Percentiles rank a stretch among this genome's conserved stretches.
Conservation (phyloP, 2,888 invertebrate species). For the Nebria salina region DNA sequence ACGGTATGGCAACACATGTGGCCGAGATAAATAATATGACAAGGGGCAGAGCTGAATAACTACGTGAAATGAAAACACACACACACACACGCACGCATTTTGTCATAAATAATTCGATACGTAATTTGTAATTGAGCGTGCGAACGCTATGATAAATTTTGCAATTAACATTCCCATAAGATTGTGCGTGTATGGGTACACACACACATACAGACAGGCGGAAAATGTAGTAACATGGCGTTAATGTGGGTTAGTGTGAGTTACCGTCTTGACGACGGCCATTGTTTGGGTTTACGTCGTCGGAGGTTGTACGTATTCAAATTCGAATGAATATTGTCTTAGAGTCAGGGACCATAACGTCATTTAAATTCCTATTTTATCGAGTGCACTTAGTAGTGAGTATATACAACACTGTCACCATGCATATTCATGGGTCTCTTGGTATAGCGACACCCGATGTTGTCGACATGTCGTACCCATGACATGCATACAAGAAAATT, state of each 20-base stretch:
- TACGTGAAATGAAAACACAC: not conserved
- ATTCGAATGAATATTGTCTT: not conserved
- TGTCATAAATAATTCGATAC: slow-evolving; percentile 35
- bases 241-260: not conserved
- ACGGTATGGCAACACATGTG: not conserved
- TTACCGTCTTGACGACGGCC: not conserved
- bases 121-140: slow-evolving; percentile 32
- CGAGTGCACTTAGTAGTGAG: not conserved
- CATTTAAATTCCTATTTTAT: not conserved
- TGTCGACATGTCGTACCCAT: not conserved
- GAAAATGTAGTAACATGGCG: not conserved
- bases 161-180: slow-evolving; percentile 20
- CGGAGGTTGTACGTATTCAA: not conserved
- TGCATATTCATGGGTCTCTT: slow-evolving; percentile 1
- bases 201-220: not conserved
- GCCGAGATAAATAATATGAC: not conserved
- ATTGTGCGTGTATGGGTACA: not conserved
- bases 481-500: not conserved
- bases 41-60: not conserved
- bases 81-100: not conserved
- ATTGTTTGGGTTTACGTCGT: not conserved
- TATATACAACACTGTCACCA: not conserved
- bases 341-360: not conserved
- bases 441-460: not conserved
- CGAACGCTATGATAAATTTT: slow-evolving; percentile 13